phyloP scores from a whole-genome alignment of 2,888 invertebrate species.

The Papilio protenor region DNA sequence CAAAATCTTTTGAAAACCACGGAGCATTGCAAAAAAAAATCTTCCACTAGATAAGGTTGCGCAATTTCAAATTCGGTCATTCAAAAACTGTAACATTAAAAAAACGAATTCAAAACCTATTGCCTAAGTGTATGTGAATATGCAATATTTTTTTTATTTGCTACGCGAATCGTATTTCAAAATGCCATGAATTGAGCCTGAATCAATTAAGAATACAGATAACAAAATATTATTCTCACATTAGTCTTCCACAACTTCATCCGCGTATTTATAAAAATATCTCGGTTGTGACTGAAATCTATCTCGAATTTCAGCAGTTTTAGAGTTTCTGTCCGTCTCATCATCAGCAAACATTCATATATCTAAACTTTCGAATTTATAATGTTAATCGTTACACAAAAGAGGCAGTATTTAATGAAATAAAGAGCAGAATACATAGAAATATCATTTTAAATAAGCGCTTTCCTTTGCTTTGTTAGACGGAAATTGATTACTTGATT shows the following conservation, averaged over 20 bases:
- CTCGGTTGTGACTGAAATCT: neutral
- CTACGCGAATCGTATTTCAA: neutral
- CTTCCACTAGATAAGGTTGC: neutral
- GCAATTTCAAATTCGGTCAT: constrained; percentile 1
- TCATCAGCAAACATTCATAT: too few relatives aligned
- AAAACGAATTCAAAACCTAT: neutral
- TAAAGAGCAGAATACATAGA: too few relatives aligned
- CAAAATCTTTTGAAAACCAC: neutral
- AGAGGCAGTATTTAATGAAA: too few relatives aligned
- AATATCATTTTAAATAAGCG: too few relatives aligned
- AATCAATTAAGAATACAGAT: neutral
- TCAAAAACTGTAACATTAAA: constrained; percentile 7
- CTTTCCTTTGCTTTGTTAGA: too few relatives aligned
- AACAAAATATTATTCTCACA: neutral
- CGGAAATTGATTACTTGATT: too few relatives aligned
- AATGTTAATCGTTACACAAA: too few relatives aligned
- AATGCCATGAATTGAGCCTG: neutral
- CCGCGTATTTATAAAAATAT: neutral
- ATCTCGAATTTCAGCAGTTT: neutral
- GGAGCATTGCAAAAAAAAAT: neutral
- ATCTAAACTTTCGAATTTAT: too few relatives aligned
- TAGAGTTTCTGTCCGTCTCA: too few relatives aligned
- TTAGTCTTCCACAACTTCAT: neutral
- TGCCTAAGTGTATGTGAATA: neutral
- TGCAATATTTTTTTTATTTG: neutral